Conservation (phyloP, 2,113 vertebrate species). For the Deroptyus accipitrinus region DNA sequence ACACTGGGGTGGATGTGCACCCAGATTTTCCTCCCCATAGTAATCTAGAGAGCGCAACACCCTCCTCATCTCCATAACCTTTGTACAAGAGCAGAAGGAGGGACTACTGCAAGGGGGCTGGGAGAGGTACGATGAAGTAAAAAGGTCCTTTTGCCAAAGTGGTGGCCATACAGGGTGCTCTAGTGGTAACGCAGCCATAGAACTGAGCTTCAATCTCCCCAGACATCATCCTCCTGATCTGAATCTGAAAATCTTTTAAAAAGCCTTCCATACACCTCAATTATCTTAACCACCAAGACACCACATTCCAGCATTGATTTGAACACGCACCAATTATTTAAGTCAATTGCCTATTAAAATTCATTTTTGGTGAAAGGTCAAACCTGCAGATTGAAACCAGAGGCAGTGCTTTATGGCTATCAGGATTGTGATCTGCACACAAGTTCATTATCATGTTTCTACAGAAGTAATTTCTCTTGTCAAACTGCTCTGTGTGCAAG, state of each 20-base stretch:
- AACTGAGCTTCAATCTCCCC: background rate
- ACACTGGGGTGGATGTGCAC: background rate
- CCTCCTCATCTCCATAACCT: fast-evolving
- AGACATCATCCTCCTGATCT: background rate
- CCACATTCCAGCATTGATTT: slow-evolving; percentile 27
- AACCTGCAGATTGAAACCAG: slow-evolving; percentile 56
- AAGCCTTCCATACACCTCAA: background rate
- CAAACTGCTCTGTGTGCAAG: background rate
- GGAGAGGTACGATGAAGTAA: background rate
- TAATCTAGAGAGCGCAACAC: background rate
- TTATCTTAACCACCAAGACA: slow-evolving; percentile 51
- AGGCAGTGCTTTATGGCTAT: slow-evolving; percentile 35
- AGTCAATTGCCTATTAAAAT: slow-evolving; percentile 69
- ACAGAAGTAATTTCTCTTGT: slow-evolving; percentile 18
- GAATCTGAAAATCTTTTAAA: background rate
- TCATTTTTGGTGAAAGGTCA: slow-evolving; percentile 49
- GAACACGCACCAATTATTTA: slow-evolving; percentile 48
- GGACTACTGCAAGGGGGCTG: background rate
- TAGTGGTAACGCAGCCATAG: background rate
- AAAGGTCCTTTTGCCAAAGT: background rate
- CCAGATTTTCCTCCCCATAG: fast-evolving
- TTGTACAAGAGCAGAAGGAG: background rate
- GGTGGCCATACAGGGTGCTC: fast-evolving
- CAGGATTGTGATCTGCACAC: slow-evolving; percentile 30
- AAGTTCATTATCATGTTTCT: slow-evolving; percentile 40